These are phyloP conservation scores for Zeus faber DNA, from an alignment of 2,113 vertebrate genomes.

Conservation along the genomic window DNA sequence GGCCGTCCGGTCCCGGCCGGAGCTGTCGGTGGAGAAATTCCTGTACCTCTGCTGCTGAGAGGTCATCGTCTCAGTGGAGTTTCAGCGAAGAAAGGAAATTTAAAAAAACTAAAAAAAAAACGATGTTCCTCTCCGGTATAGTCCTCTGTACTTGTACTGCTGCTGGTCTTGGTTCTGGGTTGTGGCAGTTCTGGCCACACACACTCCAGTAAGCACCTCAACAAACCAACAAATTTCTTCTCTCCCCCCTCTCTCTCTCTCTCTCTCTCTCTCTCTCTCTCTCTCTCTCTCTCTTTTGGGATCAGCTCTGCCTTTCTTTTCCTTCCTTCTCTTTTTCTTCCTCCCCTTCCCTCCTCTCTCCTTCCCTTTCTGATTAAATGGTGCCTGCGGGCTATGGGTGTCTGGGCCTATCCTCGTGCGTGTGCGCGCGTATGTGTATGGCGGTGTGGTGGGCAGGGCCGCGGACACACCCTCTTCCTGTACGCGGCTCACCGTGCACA, in stretches of 20 bases:
- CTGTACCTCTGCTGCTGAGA: slow-evolving; percentile 58
- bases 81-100: not conserved
- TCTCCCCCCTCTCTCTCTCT: not conserved
- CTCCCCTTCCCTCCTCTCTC: slow-evolving; percentile 24
- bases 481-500: not conserved
- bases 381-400: slow-evolving; percentile 67
- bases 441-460: slow-evolving; percentile 37
- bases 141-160: slow-evolving; percentile 1
- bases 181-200: slow-evolving; percentile 35
- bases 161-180: slow-evolving; percentile 26
- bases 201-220: slow-evolving; percentile 26
- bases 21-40: slow-evolving; percentile 65
- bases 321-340: slow-evolving; percentile 29
- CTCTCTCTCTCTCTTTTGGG: slow-evolving; percentile 39
- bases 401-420: slow-evolving; percentile 60
- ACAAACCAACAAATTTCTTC: slow-evolving; percentile 47
- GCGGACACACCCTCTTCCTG: slow-evolving; percentile 63
- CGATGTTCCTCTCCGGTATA: slow-evolving; percentile 10
- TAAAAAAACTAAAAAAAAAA: slow-evolving; percentile 14
- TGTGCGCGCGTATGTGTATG: slow-evolving; percentile 57
- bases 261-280: slow-evolving; percentile 12
- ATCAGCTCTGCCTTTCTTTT: slow-evolving; percentile 43
- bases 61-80: slow-evolving; percentile 56
- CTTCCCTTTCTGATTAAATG: slow-evolving; percentile 47
- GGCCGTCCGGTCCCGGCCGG: slow-evolving; percentile 62